Evolutionary conservation across 2,888 invertebrate genomes (phyloP), one percentile per base, ranked within the genome.

Genomic region (Cephus sareptanus): DNA sequence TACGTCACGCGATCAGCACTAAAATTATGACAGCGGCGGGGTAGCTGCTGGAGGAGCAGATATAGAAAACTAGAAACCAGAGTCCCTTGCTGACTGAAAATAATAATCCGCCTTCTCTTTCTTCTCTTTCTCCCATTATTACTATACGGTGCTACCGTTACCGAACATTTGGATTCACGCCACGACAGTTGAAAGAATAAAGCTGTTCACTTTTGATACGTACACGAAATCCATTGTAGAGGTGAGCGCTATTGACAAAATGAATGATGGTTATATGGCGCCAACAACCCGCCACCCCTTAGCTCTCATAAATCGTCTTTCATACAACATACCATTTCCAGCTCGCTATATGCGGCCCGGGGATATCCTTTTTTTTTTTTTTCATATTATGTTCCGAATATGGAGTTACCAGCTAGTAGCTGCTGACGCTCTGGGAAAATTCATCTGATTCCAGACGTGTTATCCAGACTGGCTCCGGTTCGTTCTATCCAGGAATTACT

Each of bases 261-360:
- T 89, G 88, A 89, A 87, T 87, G 87, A 89, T 89, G 87, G 87
- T 87, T 88, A 89, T 87, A 88, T 85, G 88, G 86, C 86, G 87
- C 88, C 87, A 87, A 84, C 83, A 83, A 86, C 83, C 83, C 85
- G 81, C 81, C 82, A 81, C 82, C 83, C 81, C 85, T 80, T 80
- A 82, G 78, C 83, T 82, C 82, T 86, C 82, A 89, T 89, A 89
- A 89, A 89, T 89, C 88, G 87, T 87, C 86, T 86, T 83, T 81
- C 83, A 79, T 83, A 73, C 78, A 77, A 70, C 69, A 73, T 56
- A 70, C 73, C 75, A 35, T 69, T 75, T 76, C 77, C 30, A 35
- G 40, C 69, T 69, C 69, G 73, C 69, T 69, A 71, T 69, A 68
- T 74, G 71, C 79, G 79, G 77, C 34, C 75, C 76, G 34, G 73